phyloP scores from a whole-genome alignment of 2,888 invertebrate genomes.

The Agrotis clavis region DNA sequence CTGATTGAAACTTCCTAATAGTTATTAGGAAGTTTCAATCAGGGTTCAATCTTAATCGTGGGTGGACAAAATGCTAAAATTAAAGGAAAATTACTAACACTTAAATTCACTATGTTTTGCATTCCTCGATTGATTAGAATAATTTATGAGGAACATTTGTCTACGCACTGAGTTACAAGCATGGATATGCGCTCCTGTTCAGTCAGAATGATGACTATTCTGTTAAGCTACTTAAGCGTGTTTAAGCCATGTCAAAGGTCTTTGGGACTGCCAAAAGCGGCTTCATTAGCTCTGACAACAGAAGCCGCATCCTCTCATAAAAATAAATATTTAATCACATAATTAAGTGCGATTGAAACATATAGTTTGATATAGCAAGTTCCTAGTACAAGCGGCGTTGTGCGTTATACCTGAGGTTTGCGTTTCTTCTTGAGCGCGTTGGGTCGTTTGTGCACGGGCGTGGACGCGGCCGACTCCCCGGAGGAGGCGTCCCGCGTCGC shows the following conservation, averaged over 20 bases:
- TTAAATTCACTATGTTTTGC: no score
- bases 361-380: neutral
- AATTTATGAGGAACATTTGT: neutral
- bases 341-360: neutral
- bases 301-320: no score
- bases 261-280: no score
- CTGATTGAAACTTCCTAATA: neutral
- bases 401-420: constrained; percentile 77
- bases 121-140: no score
- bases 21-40: no score
- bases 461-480: constrained; percentile 84
- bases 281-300: no score
- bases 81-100: neutral
- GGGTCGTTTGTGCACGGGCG: constrained; percentile 90
- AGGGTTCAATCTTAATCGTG: no score
- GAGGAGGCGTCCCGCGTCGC: constrained; percentile 67
- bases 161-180: neutral
- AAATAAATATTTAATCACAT: no score
- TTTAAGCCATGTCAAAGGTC: no score
- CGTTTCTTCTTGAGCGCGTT: constrained; percentile 85
- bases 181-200: neutral
- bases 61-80: neutral
- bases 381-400: neutral
- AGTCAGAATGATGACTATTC: neutral
- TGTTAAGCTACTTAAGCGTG: neutral